Evolutionary conservation across 1,140 invertebrate genomes (phyloP).

Genomic region (Diorhabda carinulata): DNA sequence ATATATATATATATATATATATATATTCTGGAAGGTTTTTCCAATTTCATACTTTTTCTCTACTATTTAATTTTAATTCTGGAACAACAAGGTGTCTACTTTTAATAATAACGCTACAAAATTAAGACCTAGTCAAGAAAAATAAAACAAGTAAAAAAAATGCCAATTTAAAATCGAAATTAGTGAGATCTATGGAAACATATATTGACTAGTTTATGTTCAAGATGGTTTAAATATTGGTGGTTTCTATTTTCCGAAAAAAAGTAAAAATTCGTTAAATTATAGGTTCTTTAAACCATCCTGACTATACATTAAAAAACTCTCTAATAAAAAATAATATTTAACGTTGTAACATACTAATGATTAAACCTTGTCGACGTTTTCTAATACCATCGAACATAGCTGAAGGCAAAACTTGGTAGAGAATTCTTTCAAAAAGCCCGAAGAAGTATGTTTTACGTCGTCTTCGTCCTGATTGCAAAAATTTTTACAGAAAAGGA

Average conservation of each 20-base stretch:
- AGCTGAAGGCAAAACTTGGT: slow-evolving; percentile 48
- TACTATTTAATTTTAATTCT: too few relatives aligned
- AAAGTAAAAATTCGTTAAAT: neutral
- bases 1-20: too few relatives aligned
- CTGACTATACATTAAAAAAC: neutral
- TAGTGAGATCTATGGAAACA: neutral
- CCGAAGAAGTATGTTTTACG: slow-evolving; percentile 38
- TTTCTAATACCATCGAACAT: slow-evolving; percentile 48
- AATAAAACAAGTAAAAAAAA: too few relatives aligned
- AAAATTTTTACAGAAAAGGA: slow-evolving; percentile 50
- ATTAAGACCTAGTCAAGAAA: too few relatives aligned
- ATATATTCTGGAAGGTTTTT: too few relatives aligned
- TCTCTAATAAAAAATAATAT: neutral
- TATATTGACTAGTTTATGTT: neutral
- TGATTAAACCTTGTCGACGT: slow-evolving; percentile 44
- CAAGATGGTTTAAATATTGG: neutral
- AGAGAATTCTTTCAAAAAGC: slow-evolving; percentile 46
- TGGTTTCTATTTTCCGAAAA: neutral
- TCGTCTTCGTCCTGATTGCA: slow-evolving; percentile 38
- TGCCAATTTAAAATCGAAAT: too few relatives aligned
- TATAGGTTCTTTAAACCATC: neutral
- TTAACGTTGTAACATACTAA: neutral
- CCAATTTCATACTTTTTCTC: too few relatives aligned
- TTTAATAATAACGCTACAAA: too few relatives aligned
- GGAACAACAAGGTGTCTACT: too few relatives aligned